phyloP scores from a whole-genome alignment of 2,113 vertebrate species.

The Petroica traversi region DNA sequence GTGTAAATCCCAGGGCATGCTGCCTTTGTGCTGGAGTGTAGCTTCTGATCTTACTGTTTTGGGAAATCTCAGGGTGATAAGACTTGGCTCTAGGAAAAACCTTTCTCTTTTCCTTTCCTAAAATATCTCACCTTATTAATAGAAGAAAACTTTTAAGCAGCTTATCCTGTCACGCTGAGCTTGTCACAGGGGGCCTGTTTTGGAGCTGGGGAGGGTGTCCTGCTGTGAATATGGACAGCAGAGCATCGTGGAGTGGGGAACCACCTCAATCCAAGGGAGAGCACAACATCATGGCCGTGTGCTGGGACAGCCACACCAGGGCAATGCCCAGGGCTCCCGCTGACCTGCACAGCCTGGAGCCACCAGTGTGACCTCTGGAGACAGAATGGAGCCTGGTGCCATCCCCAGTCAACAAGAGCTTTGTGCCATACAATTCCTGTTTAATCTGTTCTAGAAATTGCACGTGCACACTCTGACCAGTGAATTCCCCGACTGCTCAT shows the following conservation, averaged over 20 bases:
- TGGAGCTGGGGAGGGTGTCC: background rate
- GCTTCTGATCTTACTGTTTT: background rate
- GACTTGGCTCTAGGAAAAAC: background rate
- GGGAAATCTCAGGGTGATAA: slow-evolving; percentile 27
- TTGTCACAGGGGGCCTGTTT: background rate
- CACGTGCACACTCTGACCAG: background rate
- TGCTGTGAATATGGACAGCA: background rate
- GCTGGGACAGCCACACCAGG: background rate
- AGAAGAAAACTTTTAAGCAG: background rate
- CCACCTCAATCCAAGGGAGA: background rate
- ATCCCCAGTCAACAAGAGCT: background rate
- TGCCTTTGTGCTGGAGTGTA: background rate
- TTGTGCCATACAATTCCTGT: background rate
- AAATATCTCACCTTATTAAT: background rate
- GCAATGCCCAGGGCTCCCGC: background rate
- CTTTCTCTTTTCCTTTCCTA: background rate
- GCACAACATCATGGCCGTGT: background rate
- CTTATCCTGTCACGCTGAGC: background rate
- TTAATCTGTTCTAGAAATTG: background rate
- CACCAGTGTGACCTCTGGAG: background rate
- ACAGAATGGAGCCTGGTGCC: background rate
- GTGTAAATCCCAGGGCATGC: background rate
- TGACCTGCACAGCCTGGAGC: rapidly evolving
- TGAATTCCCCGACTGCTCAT: background rate
- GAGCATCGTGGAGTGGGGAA: background rate